Evolutionary conservation across 2,113 vertebrate species (phyloP).

Genomic region (Thymallus thymallus): DNA sequence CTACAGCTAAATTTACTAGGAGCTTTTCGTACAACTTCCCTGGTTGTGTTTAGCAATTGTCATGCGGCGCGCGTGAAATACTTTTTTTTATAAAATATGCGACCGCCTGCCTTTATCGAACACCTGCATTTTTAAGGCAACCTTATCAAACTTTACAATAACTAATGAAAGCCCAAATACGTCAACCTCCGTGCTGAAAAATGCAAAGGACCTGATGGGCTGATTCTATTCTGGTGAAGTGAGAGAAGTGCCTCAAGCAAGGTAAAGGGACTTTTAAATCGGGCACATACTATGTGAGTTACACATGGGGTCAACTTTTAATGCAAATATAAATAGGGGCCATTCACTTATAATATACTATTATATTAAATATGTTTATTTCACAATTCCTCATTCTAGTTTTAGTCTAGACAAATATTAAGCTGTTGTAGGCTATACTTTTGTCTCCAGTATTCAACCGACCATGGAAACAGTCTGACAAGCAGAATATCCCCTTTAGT

Average conservation of each 20-base stretch:
- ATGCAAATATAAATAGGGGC: not conserved
- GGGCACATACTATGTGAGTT: not conserved
- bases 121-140: not conserved
- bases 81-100: slow-evolving; percentile 38
- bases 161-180: not conserved
- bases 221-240: slow-evolving; percentile 45
- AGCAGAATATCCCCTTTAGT: not conserved
- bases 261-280: slow-evolving; percentile 48
- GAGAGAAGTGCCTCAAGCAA: slow-evolving; percentile 68
- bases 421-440: not conserved
- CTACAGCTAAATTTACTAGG: not conserved
- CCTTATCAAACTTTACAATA: not conserved
- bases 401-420: not conserved
- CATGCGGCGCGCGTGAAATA: not conserved
- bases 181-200: slow-evolving; percentile 9
- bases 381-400: not conserved
- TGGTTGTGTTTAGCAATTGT: too few species aligned
- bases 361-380: not conserved
- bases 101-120: slow-evolving; percentile 36
- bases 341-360: not conserved
- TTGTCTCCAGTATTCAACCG: not conserved
- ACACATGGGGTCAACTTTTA: not conserved
- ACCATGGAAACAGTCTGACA: not conserved
- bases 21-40: not conserved
- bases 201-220: slow-evolving; percentile 57